phyloP scores from a whole-genome alignment of 2,888 invertebrate genomes.

The Stegophylla sp. region DNA sequence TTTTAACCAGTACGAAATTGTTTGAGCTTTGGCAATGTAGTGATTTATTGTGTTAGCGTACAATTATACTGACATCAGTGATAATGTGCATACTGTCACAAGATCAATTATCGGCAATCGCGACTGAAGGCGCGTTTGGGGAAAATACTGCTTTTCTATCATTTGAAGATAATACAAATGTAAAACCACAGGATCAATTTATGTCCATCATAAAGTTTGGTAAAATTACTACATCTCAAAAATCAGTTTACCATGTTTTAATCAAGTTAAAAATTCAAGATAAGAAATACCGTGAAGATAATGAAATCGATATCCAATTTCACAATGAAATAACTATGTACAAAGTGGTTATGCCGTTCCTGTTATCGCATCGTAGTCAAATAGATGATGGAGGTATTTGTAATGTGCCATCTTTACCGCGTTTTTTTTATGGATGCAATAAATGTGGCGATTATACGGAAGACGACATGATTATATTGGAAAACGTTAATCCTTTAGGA shows the following conservation, averaged over 20 bases:
- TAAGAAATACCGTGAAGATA: not conserved
- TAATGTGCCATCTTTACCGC: conserved; percentile 52
- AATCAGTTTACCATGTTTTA: not conserved
- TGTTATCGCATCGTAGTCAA: not conserved
- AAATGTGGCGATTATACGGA: not conserved
- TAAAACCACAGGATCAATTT: not conserved
- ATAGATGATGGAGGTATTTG: too few relatives aligned
- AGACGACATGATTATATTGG: conserved; percentile 60
- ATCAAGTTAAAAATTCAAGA: conserved; percentile 18
- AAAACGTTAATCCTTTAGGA: conserved; percentile 60
- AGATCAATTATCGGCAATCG: too few relatives aligned
- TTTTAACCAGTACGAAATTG: too few relatives aligned
- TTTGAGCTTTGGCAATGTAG: too few relatives aligned
- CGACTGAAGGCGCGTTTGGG: too few relatives aligned
- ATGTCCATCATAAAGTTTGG: not conserved
- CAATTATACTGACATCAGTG: too few relatives aligned
- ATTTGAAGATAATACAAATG: too few relatives aligned
- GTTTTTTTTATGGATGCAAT: conserved; percentile 59
- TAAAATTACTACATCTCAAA: not conserved
- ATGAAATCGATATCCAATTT: conserved; percentile 60
- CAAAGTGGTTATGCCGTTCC: conserved; percentile 60
- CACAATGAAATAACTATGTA: conserved; percentile 61
- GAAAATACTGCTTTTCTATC: too few relatives aligned
- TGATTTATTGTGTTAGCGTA: too few relatives aligned
- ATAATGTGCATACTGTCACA: too few relatives aligned